These are phyloP conservation scores for Orussus abietinus DNA, from an alignment of 1,140 invertebrate genomes.

Conservation along the genomic window DNA sequence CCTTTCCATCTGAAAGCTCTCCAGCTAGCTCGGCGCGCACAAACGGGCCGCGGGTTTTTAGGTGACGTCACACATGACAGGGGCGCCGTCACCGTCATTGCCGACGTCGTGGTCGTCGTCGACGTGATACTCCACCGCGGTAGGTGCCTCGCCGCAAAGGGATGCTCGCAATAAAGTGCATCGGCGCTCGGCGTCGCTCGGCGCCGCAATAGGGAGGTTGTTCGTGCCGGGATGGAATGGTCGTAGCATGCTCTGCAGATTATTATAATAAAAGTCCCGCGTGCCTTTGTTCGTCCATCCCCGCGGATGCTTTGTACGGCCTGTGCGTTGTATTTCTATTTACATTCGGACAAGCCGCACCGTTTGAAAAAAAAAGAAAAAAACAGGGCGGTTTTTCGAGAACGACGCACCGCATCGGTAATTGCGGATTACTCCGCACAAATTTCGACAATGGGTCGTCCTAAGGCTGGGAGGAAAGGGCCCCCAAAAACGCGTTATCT, in stretches of 20 bases:
- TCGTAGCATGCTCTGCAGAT: slow-evolving; percentile 21
- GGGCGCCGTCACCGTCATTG: no score
- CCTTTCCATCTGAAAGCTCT: no score
- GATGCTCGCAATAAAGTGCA: slow-evolving; percentile 27
- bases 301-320: slow-evolving; percentile 21
- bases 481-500: no score
- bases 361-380: background rate
- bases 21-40: no score
- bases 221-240: slow-evolving; percentile 12
- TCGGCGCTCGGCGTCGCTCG: slow-evolving; percentile 13
- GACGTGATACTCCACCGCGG: slow-evolving; percentile 5
- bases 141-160: slow-evolving; percentile 13
- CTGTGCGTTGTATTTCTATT: slow-evolving; percentile 22
- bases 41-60: no score
- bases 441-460: no score
- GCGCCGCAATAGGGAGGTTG: slow-evolving; percentile 11
- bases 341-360: slow-evolving; percentile 21
- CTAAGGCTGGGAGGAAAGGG: no score
- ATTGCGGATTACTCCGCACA: no score
- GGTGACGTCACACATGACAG: no score
- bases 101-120: no score
- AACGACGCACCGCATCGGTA: slow-evolving; percentile 10
- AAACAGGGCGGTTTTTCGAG: slow-evolving; percentile 7
- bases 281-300: slow-evolving; percentile 18
- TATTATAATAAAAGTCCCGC: slow-evolving; percentile 36